Conservation (phyloP, 92 coral and sea anemone genomes). For the Palythoa grandiflora region DNA sequence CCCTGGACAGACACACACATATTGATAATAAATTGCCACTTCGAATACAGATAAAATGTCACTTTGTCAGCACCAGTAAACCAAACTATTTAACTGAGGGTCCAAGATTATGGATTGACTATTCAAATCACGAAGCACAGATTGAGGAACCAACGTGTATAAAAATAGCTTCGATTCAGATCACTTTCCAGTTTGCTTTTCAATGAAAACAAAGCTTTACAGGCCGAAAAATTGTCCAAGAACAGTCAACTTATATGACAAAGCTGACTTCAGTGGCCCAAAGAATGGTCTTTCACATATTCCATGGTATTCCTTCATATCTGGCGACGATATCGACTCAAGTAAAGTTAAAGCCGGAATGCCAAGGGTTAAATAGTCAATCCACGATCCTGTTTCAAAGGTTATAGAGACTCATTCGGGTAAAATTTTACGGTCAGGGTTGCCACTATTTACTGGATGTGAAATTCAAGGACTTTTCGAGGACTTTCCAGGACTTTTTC, state of each 20-base stretch:
- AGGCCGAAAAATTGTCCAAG: conserved; percentile 47
- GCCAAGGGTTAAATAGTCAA: too few relatives aligned
- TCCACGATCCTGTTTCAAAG: too few relatives aligned
- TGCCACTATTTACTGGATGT: too few relatives aligned
- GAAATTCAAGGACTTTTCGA: too few relatives aligned
- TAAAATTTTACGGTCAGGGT: too few relatives aligned
- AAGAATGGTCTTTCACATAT: too few relatives aligned
- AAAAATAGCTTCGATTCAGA: conserved; percentile 36
- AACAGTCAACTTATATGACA: background rate
- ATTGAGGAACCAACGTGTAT: conserved; percentile 35
- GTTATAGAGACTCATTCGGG: too few relatives aligned
- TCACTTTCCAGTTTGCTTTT: conserved; percentile 48
- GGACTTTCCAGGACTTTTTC: too few relatives aligned
- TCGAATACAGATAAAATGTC: background rate
- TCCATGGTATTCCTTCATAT: too few relatives aligned
- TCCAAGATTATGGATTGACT: background rate
- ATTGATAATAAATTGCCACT: background rate
- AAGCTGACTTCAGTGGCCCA: too few relatives aligned
- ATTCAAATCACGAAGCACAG: conserved; percentile 28
- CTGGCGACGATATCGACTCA: too few relatives aligned
- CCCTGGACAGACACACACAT: conserved; percentile 62
- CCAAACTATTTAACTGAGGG: background rate
- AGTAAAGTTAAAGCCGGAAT: too few relatives aligned
- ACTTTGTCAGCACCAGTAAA: background rate
- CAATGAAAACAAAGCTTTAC: conserved; percentile 45